Evolutionary conservation across 2,888 invertebrate genomes (phyloP), one percentile per base, ranked within the genome.

Genomic region (Eupithecia dodoneata): DNA sequence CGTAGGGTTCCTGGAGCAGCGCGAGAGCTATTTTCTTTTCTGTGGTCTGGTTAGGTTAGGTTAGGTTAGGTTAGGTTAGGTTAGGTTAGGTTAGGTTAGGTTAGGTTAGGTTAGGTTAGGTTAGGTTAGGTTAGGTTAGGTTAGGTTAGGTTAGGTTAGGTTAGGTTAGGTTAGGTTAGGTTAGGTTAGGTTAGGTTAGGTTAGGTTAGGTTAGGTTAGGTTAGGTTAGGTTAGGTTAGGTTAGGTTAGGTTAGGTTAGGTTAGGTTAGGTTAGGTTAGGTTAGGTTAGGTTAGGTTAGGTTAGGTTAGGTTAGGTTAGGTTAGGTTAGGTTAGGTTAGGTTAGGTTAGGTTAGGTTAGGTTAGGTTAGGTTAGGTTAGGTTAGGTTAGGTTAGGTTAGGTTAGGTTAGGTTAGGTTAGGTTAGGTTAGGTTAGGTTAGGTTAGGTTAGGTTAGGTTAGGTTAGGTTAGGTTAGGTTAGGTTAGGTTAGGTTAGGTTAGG

Each of bases 401-500:
- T 81, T 82, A 80, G 81, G 81, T 81, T 81, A 80, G 81, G 83
- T 82, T 81, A 82, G 83, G 82, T 83, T 84, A 84, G 84, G 84
- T 84, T 84, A 83, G 85, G 85, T 85, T 85, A 81, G 83, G 83
- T 83, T 83, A 83, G 84, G 83, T 83, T 82, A 81, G 83, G 82
- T 82, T 83, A 80, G 82, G 82, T 82, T 82, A 81, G 81, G 83
- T 80, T 81, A 80, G 81, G 82, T 80, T 77, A 78, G 77, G 80
- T 79, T 79, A 79, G 80, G 78, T 80, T 82, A 80, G 83, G 81
- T 81, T 81, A 81, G 81, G 81, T 81, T 81, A 76, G 82, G 79
- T 81, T 80, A 81, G 79, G 81, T 80, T 80, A 80, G 80, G 82
- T 81, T 81, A 80, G 47, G 47, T 47, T 47, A 47, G 47, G 47